phyloP scores from a whole-genome alignment of 1,140 invertebrate species.

The Drosophila baimaii region DNA sequence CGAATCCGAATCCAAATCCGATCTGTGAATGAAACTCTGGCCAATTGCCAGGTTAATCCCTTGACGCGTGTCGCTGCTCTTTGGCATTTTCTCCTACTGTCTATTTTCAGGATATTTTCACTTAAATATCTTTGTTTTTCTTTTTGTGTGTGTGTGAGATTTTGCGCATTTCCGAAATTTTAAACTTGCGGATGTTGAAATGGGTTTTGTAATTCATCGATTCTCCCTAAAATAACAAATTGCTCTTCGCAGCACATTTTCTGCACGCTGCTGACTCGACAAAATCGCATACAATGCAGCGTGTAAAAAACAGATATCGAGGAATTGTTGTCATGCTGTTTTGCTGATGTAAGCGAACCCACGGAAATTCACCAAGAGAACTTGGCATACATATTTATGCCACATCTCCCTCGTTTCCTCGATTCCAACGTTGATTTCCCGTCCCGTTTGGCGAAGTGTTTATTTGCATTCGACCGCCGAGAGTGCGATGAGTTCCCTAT shows the following conservation, averaged over 20 bases:
- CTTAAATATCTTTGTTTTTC: conserved; percentile 4
- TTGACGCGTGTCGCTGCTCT: conserved; percentile 56
- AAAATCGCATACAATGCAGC: conserved; percentile 20
- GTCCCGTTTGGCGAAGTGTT: conserved; percentile 52
- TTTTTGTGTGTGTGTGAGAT: conserved; percentile 1
- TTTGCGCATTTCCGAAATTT: conserved; percentile 41
- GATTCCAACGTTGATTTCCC: conserved; percentile 25
- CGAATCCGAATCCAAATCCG: conserved; percentile 13
- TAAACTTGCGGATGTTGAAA: conserved; percentile 48
- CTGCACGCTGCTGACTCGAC: conserved; percentile 25
- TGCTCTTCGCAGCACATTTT: conserved; percentile 17
- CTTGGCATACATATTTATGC: conserved; percentile 34
- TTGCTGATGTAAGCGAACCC: conserved; percentile 36
- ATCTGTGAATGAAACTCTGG: conserved; percentile 25
- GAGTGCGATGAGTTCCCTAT: not conserved
- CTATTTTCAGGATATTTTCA: conserved; percentile 49
- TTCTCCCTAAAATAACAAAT: conserved; percentile 26
- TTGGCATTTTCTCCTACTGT: conserved; percentile 50
- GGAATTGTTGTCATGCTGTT: conserved; percentile 18
- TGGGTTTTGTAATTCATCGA: not conserved
- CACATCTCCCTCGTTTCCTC: conserved; percentile 10
- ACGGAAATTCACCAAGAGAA: conserved; percentile 19
- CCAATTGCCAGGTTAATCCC: conserved; percentile 35
- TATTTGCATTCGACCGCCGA: conserved; percentile 53
- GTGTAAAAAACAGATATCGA: conserved; percentile 24